Conservation (phyloP, 2,797 vertebrate species). For the Sebastes flavidus region DNA sequence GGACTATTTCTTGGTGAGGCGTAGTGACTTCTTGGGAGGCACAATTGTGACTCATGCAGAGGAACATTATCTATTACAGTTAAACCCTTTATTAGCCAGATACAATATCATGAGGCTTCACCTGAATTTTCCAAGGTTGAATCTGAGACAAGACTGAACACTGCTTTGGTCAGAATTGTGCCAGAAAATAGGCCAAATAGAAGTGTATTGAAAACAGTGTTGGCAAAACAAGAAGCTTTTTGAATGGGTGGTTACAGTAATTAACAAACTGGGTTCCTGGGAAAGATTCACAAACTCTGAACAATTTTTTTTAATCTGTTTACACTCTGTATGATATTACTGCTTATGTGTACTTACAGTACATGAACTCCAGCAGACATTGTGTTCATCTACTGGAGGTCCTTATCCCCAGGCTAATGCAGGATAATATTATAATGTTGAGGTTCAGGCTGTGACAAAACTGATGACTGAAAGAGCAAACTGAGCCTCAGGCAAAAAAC, state of each 20-base stretch:
- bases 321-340: conserved; percentile 46
- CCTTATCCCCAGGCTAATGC: conserved; percentile 48
- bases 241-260: background rate
- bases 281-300: conserved; percentile 24
- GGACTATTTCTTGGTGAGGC: background rate
- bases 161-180: background rate
- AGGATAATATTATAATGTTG: conserved; percentile 55
- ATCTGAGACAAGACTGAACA: conserved; percentile 40
- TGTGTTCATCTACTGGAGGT: conserved; percentile 48
- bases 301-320: conserved; percentile 4
- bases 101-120: conserved; percentile 25
- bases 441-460: conserved; percentile 35
- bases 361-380: conserved; percentile 19
- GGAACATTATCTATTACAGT: conserved; percentile 21
- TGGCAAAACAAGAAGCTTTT: conserved; percentile 8
- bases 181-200: background rate
- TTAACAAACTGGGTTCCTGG: conserved; percentile 22
- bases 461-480: conserved; percentile 33
- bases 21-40: background rate
- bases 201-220: conserved; percentile 10
- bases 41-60: background rate
- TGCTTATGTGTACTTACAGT: conserved; percentile 25
- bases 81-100: conserved; percentile 29
- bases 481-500: conserved; percentile 28
- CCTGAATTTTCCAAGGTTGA: conserved; percentile 2